These are phyloP conservation scores for Momotus momota DNA, from an alignment of 2,797 vertebrate species.

Conservation along the genomic window DNA sequence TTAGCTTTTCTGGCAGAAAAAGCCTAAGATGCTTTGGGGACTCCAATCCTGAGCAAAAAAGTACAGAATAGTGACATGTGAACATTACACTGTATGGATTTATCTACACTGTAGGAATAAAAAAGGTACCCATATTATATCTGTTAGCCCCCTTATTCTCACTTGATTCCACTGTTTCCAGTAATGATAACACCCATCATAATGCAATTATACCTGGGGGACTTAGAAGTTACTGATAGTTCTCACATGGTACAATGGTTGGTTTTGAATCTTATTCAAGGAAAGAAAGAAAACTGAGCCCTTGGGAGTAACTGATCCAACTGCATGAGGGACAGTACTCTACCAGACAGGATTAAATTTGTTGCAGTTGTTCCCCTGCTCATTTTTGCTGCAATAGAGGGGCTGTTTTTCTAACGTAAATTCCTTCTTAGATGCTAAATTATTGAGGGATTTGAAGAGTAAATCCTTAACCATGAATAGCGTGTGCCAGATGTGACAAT, in stretches of 20 bases:
- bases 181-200: not conserved
- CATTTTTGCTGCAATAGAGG: not conserved
- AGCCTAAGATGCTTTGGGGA: not conserved
- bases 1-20: not conserved
- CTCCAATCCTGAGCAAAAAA: not conserved
- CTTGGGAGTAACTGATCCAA: not conserved
- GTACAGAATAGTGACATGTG: not conserved
- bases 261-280: not conserved
- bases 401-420: not conserved
- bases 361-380: not conserved
- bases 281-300: not conserved
- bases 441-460: not conserved
- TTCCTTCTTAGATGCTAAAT: not conserved
- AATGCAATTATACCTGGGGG: not conserved
- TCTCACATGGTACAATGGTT: not conserved
- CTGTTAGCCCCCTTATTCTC: not conserved
- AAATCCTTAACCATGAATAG: not conserved
- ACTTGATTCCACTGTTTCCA: not conserved
- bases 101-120: not conserved
- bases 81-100: not conserved
- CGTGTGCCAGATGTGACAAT: rapidly evolving
- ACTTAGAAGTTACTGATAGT: not conserved
- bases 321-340: not conserved
- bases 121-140: not conserved
- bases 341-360: constrained; percentile 7